Base-by-base conservation (phyloP, 2,797 vertebrate genomes). In the Gephyroberyx darwinii region DNA sequence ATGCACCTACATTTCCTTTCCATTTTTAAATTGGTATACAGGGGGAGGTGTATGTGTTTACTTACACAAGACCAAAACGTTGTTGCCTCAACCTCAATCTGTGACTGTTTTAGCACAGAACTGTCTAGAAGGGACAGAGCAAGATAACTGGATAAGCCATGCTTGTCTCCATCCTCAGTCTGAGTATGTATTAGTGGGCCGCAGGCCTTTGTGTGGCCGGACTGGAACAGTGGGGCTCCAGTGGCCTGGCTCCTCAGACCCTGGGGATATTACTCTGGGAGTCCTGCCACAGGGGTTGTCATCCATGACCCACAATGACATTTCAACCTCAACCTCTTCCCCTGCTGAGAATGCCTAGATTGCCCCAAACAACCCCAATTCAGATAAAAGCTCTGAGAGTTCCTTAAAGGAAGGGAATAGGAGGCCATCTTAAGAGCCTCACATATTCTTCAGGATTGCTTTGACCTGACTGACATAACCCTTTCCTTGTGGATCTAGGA, bases 271-370 rank as follows among this genome's bases (percentile, higher is more conserved):
- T 76, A 78, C 74, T 73, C 67, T 52, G 22, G 54, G 33, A 65
- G 51, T 92, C 81, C 77, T 86, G 74, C 75, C 60, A 63, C 76
- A 77, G 79, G 89, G 75, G 78, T 91, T 89, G 86, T 90, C 90
- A 87, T 91, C 84, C 87, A 62, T 92, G 90, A 91, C 92, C 92
- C 94, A 90, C 84, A 74, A 91, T 91, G 94, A 93, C 94, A 94
- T 95, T 95, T 91, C 94, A 93, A 82, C 93, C 79, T 86, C 93
- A 92, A 94, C 93, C 93, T 94, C 92, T 93, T 84, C 84, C 91
- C 91, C 91, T 83, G 73, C 83, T 90, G 90, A 91, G 93, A 94
- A 93, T 93, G 90, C 88, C 90, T 88, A 77, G 71, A 66, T 58
- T 20, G 52, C 68, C 39, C 74, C 71, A 77, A 80, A 85, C 75